Base-by-base conservation (phyloP, 2,113 vertebrate species). In the Gopherus flavomarginatus region DNA sequence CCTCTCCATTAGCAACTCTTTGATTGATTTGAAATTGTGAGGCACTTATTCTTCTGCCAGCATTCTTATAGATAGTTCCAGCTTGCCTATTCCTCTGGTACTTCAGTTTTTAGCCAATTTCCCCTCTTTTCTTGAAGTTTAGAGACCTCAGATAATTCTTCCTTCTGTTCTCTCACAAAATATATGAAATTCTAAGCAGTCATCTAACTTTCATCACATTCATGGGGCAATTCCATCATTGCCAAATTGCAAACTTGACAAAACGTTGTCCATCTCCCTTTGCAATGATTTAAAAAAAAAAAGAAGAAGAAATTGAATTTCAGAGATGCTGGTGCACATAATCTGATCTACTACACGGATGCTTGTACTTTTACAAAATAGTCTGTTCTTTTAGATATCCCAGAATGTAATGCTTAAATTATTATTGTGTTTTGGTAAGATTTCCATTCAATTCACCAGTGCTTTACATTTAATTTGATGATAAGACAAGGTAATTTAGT, bases 21-120 rank as follows among this genome's bases (percentile, higher is more conserved):
- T 96, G 85, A 94, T 97, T 96, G 84, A 94, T 97, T 96, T 96
- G 92, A 95, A 97, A 97, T 83, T 94, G 85, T 89, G 90, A 97
- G n/a, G 52, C 75, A 96, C 83, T 97, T 92, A 92, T 94, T 95
- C 83, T 96, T 98, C 95, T 96, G 80, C 90, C 88, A 91, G 88
- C 52, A 49, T 94, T 94, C 93, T 95, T 92, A 97, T 89, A 96
- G 96, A 96, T 94, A 95, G 88, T 94, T 95, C 93, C 92, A 91
- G 57, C 86, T 96, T 92, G 92, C 94, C 84, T 92, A 89, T 95
- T 96, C 90, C 86, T 91, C 5, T 1, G 49, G 49, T 93, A 93
- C 59, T 97, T 96, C 96, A 97, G 80, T 87, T 59, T 88, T 89
- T 69, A 96, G 53, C 80, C 90, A 94, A 96, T 96, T 95, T 97